These are phyloP conservation scores for Hirudo medicinalis DNA, from an alignment of 1,140 invertebrate species.

Conservation along the genomic window DNA sequence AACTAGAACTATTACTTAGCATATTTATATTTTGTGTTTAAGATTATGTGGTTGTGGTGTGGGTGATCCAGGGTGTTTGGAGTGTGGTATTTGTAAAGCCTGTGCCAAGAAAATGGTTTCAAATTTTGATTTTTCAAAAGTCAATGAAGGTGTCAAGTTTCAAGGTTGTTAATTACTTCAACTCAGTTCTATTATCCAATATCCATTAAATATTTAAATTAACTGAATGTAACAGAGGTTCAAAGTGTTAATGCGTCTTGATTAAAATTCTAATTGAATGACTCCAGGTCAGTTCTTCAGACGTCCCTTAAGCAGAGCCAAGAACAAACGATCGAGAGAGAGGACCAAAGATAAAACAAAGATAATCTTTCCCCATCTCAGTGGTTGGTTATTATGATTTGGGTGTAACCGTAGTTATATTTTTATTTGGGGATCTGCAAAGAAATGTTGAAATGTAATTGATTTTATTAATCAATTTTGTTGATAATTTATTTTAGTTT, in stretches of 20 bases:
- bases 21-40: conserved; percentile 15
- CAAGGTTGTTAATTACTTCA: no score
- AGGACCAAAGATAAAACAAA: not conserved
- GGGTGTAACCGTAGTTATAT: no score
- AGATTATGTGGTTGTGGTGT: conserved; percentile 88
- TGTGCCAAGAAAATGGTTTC: conserved; percentile 55
- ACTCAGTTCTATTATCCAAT: no score
- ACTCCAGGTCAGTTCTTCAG: not conserved
- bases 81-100: conserved; percentile 76
- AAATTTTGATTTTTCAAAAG: no score
- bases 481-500: not conserved
- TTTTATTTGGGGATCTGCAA: not conserved
- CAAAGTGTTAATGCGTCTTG: no score
- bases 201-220: no score
- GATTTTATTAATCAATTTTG: not conserved
- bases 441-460: not conserved
- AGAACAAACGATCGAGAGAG: not conserved
- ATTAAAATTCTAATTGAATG: no score
- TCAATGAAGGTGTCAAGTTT: no score
- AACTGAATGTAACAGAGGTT: no score
- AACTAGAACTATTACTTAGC: not conserved
- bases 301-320: not conserved
- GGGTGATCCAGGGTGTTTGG: conserved; percentile 79
- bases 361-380: not conserved
- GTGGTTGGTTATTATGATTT: no score